Evolutionary conservation across 2,888 invertebrate genomes (phyloP).

Genomic region (Andrena fulva): DNA sequence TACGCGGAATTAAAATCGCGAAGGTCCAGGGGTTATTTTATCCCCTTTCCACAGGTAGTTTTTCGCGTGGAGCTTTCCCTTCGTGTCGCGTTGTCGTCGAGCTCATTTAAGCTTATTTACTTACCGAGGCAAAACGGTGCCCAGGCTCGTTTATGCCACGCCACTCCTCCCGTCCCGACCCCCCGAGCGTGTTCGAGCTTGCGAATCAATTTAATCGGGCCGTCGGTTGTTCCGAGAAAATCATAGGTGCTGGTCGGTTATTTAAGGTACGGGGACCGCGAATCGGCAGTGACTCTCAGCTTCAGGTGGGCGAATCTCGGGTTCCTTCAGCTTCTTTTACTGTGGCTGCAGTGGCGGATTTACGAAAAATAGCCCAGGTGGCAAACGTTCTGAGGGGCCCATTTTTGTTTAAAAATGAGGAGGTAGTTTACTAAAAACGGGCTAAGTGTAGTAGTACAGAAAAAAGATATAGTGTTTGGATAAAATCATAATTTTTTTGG

Average conservation of each 20-base stretch:
- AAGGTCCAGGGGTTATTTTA: not conserved
- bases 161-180: constrained; percentile 9
- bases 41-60: not conserved
- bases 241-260: constrained; percentile 81
- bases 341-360: too few relatives aligned
- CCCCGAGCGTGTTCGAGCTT: constrained; percentile 62
- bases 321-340: not conserved
- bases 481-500: too few relatives aligned
- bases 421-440: too few relatives aligned
- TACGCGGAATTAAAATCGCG: not conserved
- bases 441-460: too few relatives aligned
- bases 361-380: too few relatives aligned
- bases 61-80: not conserved
- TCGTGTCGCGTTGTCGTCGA: constrained; percentile 49
- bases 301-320: not conserved
- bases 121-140: constrained; percentile 71
- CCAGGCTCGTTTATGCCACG: constrained; percentile 69
- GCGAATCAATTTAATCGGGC: constrained; percentile 83
- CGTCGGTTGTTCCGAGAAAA: constrained; percentile 80
- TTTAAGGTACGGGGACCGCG: constrained; percentile 77
- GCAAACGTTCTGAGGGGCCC: too few relatives aligned
- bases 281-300: constrained; percentile 76
- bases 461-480: too few relatives aligned
- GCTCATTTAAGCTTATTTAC: constrained; percentile 80
- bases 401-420: too few relatives aligned